A percentile compares a stretch with the other conserved stretches of the same genome.
These are phyloP conservation scores for Slavum lentiscoides DNA, from an alignment of 2,888 invertebrate genomes.

Conservation along the genomic window DNA sequence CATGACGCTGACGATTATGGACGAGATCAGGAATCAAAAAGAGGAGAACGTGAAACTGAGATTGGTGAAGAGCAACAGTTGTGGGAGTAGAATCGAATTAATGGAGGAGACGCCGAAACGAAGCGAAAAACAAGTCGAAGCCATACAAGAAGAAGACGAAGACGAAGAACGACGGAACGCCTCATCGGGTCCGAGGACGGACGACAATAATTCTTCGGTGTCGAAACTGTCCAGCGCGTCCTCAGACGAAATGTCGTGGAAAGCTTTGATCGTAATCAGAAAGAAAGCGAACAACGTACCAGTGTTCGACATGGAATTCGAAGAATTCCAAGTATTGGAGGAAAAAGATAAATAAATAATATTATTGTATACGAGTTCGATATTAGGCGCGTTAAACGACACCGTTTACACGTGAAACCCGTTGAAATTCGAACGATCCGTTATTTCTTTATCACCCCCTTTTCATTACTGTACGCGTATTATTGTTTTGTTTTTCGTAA, in stretches of 20 bases:
- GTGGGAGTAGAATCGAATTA: slow-evolving; percentile 79
- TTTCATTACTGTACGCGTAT: too few relatives aligned
- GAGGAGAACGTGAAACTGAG: slow-evolving; percentile 69
- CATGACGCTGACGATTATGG: slow-evolving; percentile 74
- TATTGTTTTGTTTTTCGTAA: neutral
- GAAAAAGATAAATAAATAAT: slow-evolving; percentile 34
- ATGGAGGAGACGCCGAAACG: slow-evolving; percentile 63
- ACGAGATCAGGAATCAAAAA: slow-evolving; percentile 66
- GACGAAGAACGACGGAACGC: slow-evolving; percentile 25
- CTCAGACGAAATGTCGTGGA: slow-evolving; percentile 42
- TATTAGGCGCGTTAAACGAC: too few relatives aligned
- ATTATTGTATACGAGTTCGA: too few relatives aligned
- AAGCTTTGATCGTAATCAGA: slow-evolving; percentile 43
- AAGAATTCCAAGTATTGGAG: slow-evolving; percentile 71
- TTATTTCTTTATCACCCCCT: neutral
- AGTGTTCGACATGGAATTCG: slow-evolving; percentile 76
- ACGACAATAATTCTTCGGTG: neutral
- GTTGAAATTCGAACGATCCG: neutral
- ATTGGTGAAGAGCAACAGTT: slow-evolving; percentile 82
- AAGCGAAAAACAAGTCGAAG: slow-evolving; percentile 44
- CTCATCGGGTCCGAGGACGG: neutral
- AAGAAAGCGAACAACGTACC: slow-evolving; percentile 32
- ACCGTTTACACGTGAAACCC: neutral
- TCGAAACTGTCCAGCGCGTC: slow-evolving; percentile 18
- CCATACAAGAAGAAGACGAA: slow-evolving; percentile 54